phyloP scores from a whole-genome alignment of 2,797 vertebrate species.

The Clamator glandarius region DNA sequence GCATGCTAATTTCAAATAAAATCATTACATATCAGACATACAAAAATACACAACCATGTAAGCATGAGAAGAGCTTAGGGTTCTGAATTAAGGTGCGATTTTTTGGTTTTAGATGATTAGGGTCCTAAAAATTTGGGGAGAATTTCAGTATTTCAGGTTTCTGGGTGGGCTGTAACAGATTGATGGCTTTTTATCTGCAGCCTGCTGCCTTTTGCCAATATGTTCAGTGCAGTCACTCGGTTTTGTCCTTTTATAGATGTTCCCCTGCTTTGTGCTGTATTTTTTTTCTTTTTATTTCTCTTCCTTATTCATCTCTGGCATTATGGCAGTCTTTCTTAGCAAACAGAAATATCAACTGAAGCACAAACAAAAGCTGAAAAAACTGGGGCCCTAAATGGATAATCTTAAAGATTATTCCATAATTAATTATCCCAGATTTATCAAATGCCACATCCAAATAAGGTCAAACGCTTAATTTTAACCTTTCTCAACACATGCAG shows the following conservation, averaged over 20 bases:
- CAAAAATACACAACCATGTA: neutral
- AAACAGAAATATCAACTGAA: constrained; percentile 15
- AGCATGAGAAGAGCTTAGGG: neutral
- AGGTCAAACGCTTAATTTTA: neutral
- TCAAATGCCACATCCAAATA: constrained; percentile 56
- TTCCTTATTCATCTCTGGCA: constrained; percentile 19
- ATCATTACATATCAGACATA: neutral
- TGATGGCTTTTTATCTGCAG: constrained; percentile 30
- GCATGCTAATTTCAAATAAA: neutral
- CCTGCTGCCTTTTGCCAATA: neutral
- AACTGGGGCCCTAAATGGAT: neutral
- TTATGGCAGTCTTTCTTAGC: neutral
- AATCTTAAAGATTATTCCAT: constrained; percentile 41
- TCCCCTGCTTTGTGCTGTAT: neutral
- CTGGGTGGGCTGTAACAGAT: constrained; percentile 34
- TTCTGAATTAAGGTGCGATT: neutral
- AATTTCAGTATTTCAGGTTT: constrained; percentile 11
- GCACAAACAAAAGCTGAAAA: constrained; percentile 18
- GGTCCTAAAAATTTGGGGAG: neutral
- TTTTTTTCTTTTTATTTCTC: constrained; percentile 16
- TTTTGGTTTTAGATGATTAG: neutral
- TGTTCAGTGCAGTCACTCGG: neutral
- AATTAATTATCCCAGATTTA: constrained; percentile 37
- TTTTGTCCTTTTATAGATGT: constrained; percentile 61
- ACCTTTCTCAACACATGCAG: neutral